These are phyloP conservation scores for Isotomurus palustris DNA, from an alignment of 2,888 invertebrate species.

Conservation along the genomic window DNA sequence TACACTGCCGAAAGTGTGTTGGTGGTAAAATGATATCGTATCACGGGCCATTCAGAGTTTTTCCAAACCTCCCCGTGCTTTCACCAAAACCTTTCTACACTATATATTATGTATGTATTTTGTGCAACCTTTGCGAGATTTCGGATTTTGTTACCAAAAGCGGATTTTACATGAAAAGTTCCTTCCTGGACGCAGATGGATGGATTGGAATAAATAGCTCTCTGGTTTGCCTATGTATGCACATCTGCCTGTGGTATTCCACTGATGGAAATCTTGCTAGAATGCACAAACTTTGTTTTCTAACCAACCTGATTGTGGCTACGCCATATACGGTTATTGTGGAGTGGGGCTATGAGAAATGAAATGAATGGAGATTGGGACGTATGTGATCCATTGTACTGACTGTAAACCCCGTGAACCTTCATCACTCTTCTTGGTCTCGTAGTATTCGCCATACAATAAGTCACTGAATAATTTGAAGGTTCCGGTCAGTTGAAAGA, in stretches of 20 bases:
- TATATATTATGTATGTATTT: not conserved
- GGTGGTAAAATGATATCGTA: not conserved
- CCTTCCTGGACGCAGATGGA: slow-evolving; percentile 6
- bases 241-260: slow-evolving; percentile 1
- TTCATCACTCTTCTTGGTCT: too few species aligned
- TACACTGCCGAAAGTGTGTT: too few species aligned
- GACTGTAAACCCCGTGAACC: too few species aligned
- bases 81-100: not conserved
- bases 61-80: too few species aligned
- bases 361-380: too few species aligned
- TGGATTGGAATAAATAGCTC: too few species aligned
- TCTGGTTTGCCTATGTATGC: too few species aligned
- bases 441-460: too few species aligned
- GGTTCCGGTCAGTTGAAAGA: slow-evolving; percentile 15
- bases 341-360: not conserved
- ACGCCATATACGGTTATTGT: not conserved
- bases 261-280: too few species aligned
- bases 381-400: too few species aligned
- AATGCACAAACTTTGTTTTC: too few species aligned
- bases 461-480: slow-evolving; percentile 12
- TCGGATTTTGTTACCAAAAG: not conserved
- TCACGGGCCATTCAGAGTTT: not conserved
- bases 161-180: slow-evolving; percentile 8
- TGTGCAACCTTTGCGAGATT: slow-evolving; percentile 7
- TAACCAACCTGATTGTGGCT: too few species aligned